Evolutionary conservation across 1,140 invertebrate genomes (phyloP).

Genomic region (Neodiprion lecontei): DNA sequence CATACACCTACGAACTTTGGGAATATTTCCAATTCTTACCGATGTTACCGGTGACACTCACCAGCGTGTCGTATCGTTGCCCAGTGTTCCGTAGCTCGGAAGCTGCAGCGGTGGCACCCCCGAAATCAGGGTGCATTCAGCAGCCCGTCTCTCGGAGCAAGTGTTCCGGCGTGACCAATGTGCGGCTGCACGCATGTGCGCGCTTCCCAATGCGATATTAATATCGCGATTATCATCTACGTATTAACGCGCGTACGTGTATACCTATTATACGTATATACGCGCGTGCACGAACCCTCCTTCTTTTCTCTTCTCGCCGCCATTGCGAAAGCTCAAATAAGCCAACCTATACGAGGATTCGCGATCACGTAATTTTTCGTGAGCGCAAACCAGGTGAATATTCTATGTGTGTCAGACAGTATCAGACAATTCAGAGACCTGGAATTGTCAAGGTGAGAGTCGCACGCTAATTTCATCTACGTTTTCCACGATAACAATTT

Average conservation of each 20-base stretch:
- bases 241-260: conserved; percentile 50
- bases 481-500: neutral
- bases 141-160: conserved; percentile 50
- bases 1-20: too few species aligned
- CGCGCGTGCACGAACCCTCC: neutral
- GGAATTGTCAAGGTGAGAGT: too few species aligned
- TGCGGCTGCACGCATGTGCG: conserved; percentile 61
- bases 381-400: too few species aligned
- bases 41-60: neutral
- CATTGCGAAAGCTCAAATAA: neutral
- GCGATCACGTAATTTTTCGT: neutral
- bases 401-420: too few species aligned
- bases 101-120: conserved; percentile 19
- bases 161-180: conserved; percentile 62
- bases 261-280: conserved; percentile 9
- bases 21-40: neutral
- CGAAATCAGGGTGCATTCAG: conserved; percentile 58
- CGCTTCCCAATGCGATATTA: conserved; percentile 63
- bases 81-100: neutral
- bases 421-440: too few species aligned
- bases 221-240: conserved; percentile 64
- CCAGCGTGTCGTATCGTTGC: neutral
- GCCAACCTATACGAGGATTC: neutral
- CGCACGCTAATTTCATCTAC: neutral
- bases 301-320: too few species aligned